Evolutionary conservation across 2,888 invertebrate species (phyloP), one percentile per base, ranked within the genome.

Genomic region (Ochropleura leucogaster): DNA sequence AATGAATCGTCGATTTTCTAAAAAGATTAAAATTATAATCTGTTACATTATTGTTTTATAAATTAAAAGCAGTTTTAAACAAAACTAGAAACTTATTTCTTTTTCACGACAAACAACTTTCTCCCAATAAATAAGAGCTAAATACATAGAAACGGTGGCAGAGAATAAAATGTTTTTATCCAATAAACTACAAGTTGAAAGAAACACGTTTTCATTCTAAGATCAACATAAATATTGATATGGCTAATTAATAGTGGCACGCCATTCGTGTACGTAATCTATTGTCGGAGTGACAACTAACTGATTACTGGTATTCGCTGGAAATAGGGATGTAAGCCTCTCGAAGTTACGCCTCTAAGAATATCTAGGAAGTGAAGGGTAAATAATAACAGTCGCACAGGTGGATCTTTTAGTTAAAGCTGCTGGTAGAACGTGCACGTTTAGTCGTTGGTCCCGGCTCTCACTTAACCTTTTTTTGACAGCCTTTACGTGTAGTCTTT

Each of bases 201-300:
- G n/a, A 59, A 78, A 82, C 84, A 77, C 14, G 66, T 72, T 78
- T 73, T 68, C 71, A 71, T 73, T 85, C 53, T 64, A n/a, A 72
- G 66, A 70, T 70, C 72, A 57, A 63, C 73, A 82, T 82, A 68
- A 73, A 85, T 85, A 82, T 82, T 82, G 82, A 84, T 82, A 51
- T 53, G 65, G 78, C 65, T 51, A 85, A 85, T 82, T 83, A 67
- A 71, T 64, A 55, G 68, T n/a, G 9, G 70, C 85, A 85, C 82
- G 83, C 70, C 42, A 82, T 84, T 82, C 77, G 77, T 77, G 72
- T 20, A 64, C 16, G 42, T 74, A 84, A 81, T 84, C 70, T 70
- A 74, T 70, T 49, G 67, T 55, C 30, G 55, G n/a, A 70, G 40
- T 47, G 65, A 51, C 69, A 73, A 60, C 46, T 49, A 55, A 49